Evolutionary conservation across 2,113 vertebrate genomes (phyloP).

Genomic region (Python bivittatus): DNA sequence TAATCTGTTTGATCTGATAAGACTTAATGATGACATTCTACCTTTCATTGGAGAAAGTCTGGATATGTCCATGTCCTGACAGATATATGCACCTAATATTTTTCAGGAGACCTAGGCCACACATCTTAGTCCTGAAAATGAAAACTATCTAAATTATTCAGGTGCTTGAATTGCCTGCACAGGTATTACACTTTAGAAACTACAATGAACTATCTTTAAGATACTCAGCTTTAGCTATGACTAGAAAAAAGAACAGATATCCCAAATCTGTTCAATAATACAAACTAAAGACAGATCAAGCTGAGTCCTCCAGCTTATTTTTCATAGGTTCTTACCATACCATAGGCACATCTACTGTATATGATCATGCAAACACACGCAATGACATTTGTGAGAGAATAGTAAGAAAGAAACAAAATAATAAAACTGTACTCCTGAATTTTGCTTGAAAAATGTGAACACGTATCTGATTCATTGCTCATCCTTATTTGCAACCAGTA

Average conservation of each 20-base stretch:
- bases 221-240: not conserved
- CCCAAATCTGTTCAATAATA: not conserved
- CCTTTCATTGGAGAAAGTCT: not conserved
- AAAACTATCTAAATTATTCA: slow-evolving; percentile 5
- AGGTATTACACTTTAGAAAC: not conserved
- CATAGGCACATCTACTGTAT: not conserved
- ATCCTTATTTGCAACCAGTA: too few species aligned
- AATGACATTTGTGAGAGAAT: not conserved
- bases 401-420: slow-evolving; percentile 14
- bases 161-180: not conserved
- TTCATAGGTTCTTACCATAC: not conserved
- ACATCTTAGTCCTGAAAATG: not conserved
- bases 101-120: not conserved
- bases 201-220: not conserved
- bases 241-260: not conserved
- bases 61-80: not conserved
- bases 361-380: not conserved
- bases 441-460: not conserved
- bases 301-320: not conserved
- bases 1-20: not conserved
- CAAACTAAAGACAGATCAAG: not conserved
- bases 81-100: not conserved
- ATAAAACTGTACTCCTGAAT: not conserved
- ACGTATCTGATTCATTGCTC: too few species aligned
- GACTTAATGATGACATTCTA: not conserved